Conservation (phyloP, 2,113 vertebrate genomes). For the Macheiramphus alcinus region DNA sequence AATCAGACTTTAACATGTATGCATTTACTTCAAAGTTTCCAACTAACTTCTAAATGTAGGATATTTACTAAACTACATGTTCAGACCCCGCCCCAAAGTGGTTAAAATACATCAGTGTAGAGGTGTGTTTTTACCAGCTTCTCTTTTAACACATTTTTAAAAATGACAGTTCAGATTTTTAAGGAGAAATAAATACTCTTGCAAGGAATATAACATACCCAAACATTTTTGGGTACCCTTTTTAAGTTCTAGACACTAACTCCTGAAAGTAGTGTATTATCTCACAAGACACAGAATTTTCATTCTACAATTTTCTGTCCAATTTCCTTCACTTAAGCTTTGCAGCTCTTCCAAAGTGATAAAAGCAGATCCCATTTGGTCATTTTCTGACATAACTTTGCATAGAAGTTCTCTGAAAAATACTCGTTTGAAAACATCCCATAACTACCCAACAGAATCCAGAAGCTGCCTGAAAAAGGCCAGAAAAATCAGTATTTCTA, state of each 20-base stretch:
- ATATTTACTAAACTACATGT: background rate
- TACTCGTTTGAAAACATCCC: background rate
- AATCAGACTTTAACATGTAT: background rate
- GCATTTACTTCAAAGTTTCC: background rate
- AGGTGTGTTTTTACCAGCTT: background rate
- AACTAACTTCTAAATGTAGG: background rate
- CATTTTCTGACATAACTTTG: background rate
- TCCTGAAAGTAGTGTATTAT: background rate
- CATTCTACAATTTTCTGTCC: background rate
- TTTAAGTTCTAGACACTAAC: background rate
- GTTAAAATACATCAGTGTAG: background rate
- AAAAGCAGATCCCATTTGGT: background rate
- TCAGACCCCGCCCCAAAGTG: accelerated
- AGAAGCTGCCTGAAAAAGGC: background rate
- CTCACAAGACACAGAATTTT: background rate
- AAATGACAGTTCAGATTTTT: background rate
- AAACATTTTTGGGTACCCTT: background rate
- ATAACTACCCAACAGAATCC: background rate
- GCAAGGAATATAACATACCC: background rate
- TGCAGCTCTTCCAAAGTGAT: background rate
- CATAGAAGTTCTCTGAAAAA: background rate
- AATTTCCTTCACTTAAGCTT: background rate
- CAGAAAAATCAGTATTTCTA: background rate
- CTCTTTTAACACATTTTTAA: background rate
- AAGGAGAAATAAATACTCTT: background rate